Base-by-base conservation (phyloP, 2,888 invertebrate genomes). In the Gastracanthus pulcherrimus region DNA sequence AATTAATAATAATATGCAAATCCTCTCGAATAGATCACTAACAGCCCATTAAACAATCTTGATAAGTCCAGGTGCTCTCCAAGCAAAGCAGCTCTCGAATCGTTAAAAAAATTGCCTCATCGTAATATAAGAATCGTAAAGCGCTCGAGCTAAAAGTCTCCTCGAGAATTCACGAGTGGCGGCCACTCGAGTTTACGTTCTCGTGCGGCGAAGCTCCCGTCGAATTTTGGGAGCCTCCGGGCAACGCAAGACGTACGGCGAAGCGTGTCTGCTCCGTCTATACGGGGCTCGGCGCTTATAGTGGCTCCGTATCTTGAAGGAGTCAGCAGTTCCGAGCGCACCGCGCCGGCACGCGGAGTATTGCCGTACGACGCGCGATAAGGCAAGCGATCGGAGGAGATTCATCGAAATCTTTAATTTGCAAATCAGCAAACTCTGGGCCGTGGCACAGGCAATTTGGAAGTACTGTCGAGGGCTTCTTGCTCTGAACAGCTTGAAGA, bases 161-260 rank as follows among this genome's bases (percentile, higher is more conserved):
- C 45, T 67, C 51, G 66, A 76, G 36, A 76, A 60, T 60, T 72
- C 36, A 41, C 9, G 60, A 60, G 60, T 41, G 26, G n/a, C n/a
- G 51, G 55, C 38, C 16, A 23, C 75, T 71, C 62, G 69, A 72
- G 66, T 11, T 51, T 71, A 38, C 69, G 81, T 78, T 71, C 69
- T 55, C 77, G 72, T 48, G 19, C 16, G 29, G 29, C n/a, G 51
- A 48, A 58, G 48, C 84, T 83, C 23, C 51, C 1, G 9, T 26
- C 76, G 82, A 75, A 69, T 75, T 82, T 83, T 76, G 77, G 78
- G 67, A 83, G 29, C 34, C 72, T 81, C 64, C 76, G 64, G 83
- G 84, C 84, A 76, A 83, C 85, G 11, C 55, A 86, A 86, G 83
- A 84, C 69, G 67, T 74, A 84, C 80, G 76, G 19, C 48, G 48